A percentile compares a stretch with the other conserved stretches of the same genome.
phyloP scores from a whole-genome alignment of 2,113 vertebrate species.

The Gallinago paraguaiae region DNA sequence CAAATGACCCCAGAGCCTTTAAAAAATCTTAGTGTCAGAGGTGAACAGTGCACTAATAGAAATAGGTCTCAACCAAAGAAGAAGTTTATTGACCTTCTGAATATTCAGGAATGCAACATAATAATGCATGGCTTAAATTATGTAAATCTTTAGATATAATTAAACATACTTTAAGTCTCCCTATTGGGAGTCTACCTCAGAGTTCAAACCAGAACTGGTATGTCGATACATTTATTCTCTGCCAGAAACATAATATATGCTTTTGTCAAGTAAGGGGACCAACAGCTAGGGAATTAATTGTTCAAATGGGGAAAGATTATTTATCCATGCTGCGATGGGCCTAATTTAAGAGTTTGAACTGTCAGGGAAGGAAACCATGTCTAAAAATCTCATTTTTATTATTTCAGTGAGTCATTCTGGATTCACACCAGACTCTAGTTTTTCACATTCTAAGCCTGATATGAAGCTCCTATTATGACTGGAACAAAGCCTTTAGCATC shows the following conservation, averaged over 20 bases:
- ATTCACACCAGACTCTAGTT: background rate
- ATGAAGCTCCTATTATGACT: background rate
- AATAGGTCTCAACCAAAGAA: background rate
- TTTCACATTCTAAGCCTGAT: background rate
- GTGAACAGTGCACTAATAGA: background rate
- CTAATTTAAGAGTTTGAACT: background rate
- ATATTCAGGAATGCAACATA: background rate
- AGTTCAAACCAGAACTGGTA: background rate
- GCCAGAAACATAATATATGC: background rate
- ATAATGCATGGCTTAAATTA: background rate
- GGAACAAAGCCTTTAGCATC: background rate
- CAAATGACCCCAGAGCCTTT: background rate
- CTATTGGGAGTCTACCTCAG: background rate
- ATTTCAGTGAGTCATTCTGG: background rate
- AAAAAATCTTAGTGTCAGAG: background rate
- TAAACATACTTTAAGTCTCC: background rate
- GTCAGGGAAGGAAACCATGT: background rate
- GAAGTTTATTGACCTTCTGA: slow-evolving; percentile 1
- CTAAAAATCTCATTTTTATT: background rate
- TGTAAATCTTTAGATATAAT: background rate
- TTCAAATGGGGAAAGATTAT: background rate
- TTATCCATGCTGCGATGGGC: background rate
- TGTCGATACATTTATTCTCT: background rate
- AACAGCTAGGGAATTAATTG: background rate
- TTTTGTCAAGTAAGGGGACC: background rate